These are phyloP conservation scores for Phalera bucephala DNA, from an alignment of 2,888 invertebrate genomes.

Conservation along the genomic window DNA sequence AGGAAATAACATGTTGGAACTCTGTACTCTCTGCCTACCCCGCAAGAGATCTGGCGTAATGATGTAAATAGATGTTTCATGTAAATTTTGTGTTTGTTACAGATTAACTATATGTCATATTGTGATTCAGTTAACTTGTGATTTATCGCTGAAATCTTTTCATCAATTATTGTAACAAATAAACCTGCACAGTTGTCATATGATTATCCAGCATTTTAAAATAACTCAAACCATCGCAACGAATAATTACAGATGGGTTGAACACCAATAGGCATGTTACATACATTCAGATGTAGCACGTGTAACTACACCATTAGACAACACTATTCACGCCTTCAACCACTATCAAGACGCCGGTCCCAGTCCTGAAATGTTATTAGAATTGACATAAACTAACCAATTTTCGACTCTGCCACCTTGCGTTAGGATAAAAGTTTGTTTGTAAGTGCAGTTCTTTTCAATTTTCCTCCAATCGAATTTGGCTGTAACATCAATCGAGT, in stretches of 20 bases:
- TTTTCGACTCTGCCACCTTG: conserved; percentile 39
- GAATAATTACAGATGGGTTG: conserved; percentile 17
- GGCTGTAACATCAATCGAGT: conserved; percentile 82
- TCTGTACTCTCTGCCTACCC: no score
- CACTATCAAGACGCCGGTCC: conserved; percentile 61
- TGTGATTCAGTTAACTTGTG: no score
- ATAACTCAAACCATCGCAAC: conserved; percentile 7
- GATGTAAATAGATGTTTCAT: no score
- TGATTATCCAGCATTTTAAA: background rate
- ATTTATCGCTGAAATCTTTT: no score
- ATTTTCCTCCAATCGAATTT: conserved; percentile 82
- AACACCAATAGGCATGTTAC: conserved; percentile 1
- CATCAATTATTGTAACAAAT: no score
- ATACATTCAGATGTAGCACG: conserved; percentile 35
- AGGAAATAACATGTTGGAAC: no score
- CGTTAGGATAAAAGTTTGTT: conserved; percentile 44
- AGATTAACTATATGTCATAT: no score
- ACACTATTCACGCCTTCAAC: conserved; percentile 76
- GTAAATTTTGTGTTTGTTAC: no score
- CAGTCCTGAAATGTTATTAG: conserved; percentile 45
- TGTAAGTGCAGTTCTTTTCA: conserved; percentile 64
- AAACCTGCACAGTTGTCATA: background rate
- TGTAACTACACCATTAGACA: conserved; percentile 60
- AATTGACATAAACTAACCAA: conserved; percentile 17
- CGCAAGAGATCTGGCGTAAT: no score